Base-by-base conservation (phyloP, 2,888 invertebrate species). In the Xylota segnis region DNA sequence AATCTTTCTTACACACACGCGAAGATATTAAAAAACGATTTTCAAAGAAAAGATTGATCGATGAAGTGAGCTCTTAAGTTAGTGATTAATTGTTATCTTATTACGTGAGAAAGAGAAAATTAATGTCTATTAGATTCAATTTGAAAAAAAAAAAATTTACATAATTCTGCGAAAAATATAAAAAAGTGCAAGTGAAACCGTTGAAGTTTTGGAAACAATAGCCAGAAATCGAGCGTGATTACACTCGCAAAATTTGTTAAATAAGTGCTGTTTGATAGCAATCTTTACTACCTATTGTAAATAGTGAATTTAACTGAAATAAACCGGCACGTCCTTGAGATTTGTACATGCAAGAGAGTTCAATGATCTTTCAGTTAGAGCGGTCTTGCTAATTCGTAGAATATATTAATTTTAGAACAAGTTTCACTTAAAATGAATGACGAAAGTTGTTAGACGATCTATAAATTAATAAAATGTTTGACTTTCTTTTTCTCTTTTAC, bases 91-190 rank as follows among this genome's bases (percentile, higher is more conserved):
- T 18, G 3, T 40, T 61, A 61, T 37, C n/a, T 59, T 7, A 29
- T 56, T 56, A 32, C 40, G 40, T 59, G 59, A 27, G 59, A 43
- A 61, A 56, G 56, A 34, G 56, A 56, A 56, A 56, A 56, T 56
- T 34, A 34, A 34, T 56, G 16, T 29, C n/a, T 14, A 56, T 56
- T 56, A 56, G 56, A 56, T 56, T 56, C 0, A 56, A 34, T 16
- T 56, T n/a, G n/a, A n/a, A 56, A 2, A 7, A 34, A 32, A 56
- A 32, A 32, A 16, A 56, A 34, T 34, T 34, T 56, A 56, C 54
- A 9, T 32, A 56, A 32, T 56, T 10, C 4, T 14, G 32, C 14
- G 4, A 56, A 56, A 56, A 50, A 27, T 2, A 9, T 10, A 52
- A 27, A 27, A 29, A 52, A 52, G 23, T 52, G 27, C 52, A 52